Conservation (phyloP, 2,113 vertebrate genomes). For the Scomber colias region DNA sequence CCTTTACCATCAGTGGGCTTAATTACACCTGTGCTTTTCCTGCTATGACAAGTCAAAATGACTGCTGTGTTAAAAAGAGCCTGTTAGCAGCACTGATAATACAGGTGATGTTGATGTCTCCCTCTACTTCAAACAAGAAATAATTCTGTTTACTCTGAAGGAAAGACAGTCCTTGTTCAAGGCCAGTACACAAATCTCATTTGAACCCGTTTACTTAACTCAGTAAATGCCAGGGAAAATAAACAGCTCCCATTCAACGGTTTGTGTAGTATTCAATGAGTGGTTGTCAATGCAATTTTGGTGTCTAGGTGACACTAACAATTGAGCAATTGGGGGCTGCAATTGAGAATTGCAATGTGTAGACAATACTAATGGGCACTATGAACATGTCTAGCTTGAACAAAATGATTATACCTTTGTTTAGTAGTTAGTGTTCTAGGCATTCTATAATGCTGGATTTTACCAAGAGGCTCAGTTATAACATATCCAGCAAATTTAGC, state of each 20-base stretch:
- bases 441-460: no score
- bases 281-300: background rate
- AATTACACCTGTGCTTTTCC: background rate
- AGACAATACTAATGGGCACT: background rate
- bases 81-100: background rate
- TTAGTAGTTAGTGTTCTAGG: background rate
- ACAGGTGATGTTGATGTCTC: background rate
- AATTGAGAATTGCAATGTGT: background rate
- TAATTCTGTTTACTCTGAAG: background rate
- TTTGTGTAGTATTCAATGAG: slow-evolving; percentile 4
- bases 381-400: background rate
- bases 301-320: background rate
- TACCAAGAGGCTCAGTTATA: no score
- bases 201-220: background rate
- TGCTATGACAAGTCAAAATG: background rate
- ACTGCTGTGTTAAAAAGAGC: background rate
- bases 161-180: background rate
- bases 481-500: no score
- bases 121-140: background rate
- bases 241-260: background rate
- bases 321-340: background rate
- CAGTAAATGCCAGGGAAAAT: background rate
- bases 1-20: background rate
- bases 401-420: background rate
- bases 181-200: slow-evolving; percentile 1